Base-by-base conservation (phyloP, 1,140 invertebrate species). In the Drosophila lini region DNA sequence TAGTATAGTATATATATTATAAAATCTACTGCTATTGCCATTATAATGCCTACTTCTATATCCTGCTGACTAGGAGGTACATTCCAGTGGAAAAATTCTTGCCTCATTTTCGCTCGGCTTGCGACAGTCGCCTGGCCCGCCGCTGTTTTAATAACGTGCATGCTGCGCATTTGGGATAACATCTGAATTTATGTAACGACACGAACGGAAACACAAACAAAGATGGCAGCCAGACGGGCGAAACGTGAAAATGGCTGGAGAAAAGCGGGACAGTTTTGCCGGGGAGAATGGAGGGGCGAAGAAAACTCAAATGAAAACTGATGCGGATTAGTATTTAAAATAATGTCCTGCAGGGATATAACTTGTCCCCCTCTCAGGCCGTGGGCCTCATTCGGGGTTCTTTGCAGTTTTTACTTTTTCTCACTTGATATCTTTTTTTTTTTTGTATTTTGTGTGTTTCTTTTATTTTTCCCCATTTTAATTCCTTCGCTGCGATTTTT, bases 251-350 rank as follows among this genome's bases (percentile, higher is more conserved):
- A 77, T 48, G 55, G 57, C 57, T 19, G 8, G 15, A 45, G 53
- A 65, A 41, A 48, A 48, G 41, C 11, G 52, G 36, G 45, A 56
- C 19, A 25, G 25, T 50, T 48, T 25, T 8, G 38, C 28, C 41
- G 25, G 40, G 22, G 19, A 32, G 32, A 45, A 19, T 34, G 48
- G 36, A 19, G 69, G 52, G 50, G 50, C 25, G 48, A 42, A 31
- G 65, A 69, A 67, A 38, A 81, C 77, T 84, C 81, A 91, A 91
- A 91, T 91, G 84, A 91, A 91, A 91, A 91, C 89, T 91, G 89
- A 86, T 91, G 89, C 89, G 89, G 89, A 91, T 91, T 91, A 91
- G 89, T 91, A 89, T 91, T 91, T 91, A 91, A 91, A 91, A 91
- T 91, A 91, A 91, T 91, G 89, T 91, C 89, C 89, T 91, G 89